Conservation (phyloP, 2,797 vertebrate species). For the Anguilla megastoma region DNA sequence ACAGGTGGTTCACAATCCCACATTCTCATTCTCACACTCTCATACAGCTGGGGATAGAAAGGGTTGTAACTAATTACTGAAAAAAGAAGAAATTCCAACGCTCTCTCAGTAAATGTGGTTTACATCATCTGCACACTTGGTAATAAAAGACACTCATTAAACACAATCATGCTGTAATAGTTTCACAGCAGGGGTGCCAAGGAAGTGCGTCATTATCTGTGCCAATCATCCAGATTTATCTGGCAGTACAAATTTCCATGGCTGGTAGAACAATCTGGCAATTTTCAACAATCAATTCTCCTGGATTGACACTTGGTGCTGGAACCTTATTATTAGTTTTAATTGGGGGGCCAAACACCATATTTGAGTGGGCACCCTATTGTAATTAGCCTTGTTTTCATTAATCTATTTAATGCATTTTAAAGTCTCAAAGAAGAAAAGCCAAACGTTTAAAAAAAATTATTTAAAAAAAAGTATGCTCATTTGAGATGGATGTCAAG, state of each 20-base stretch:
- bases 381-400: not conserved
- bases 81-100: slow-evolving; percentile 10
- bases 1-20: not conserved
- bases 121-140: slow-evolving; percentile 29
- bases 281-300: slow-evolving; percentile 37
- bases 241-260: slow-evolving; percentile 20
- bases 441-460: not conserved
- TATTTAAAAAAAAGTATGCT: not conserved
- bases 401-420: not conserved
- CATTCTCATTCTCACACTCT: not conserved
- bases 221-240: slow-evolving; percentile 42
- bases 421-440: not conserved
- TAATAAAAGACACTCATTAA: slow-evolving; percentile 37
- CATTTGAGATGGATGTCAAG: not conserved
- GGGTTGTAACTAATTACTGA: slow-evolving; percentile 13
- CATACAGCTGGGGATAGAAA: not conserved
- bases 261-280: not conserved
- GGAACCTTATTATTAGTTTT: not conserved
- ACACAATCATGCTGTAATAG: slow-evolving; percentile 45
- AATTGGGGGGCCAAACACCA: not conserved
- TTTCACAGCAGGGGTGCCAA: slow-evolving; percentile 24
- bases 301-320: slow-evolving; percentile 7
- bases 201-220: slow-evolving; percentile 40
- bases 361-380: not conserved
- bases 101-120: slow-evolving; percentile 24